phyloP scores from a whole-genome alignment of 23 tunicate species.

The Halocynthia aurantium region DNA sequence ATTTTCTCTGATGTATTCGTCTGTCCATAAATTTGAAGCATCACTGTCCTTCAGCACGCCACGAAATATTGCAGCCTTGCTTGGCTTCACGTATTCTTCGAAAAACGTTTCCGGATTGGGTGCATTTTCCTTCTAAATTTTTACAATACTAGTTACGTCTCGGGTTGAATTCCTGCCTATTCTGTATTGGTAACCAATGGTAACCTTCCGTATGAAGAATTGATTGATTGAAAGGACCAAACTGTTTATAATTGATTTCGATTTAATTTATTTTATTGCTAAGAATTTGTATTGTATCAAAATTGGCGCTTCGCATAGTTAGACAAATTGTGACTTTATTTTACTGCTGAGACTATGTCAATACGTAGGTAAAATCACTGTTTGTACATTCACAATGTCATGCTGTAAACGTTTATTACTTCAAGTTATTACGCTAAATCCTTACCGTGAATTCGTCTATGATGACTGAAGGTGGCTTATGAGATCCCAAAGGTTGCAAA shows the following conservation, averaged over 20 bases:
- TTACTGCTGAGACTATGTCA: not conserved
- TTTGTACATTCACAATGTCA: not conserved
- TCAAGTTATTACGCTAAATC: not conserved
- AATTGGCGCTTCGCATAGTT: no score
- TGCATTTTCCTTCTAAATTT: constrained; percentile 48
- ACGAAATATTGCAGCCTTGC: constrained; percentile 73
- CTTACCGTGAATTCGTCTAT: constrained; percentile 70
- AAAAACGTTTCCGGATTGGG: constrained; percentile 49
- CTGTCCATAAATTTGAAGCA: constrained; percentile 59
- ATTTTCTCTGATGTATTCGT: constrained; percentile 46
- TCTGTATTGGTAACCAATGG: not conserved
- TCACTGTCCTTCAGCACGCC: constrained; percentile 26
- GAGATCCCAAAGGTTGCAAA: constrained; percentile 58
- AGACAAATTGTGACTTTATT: no score
- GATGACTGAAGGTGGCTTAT: constrained; percentile 47
- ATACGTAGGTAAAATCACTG: not conserved
- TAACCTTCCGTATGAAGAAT: not conserved
- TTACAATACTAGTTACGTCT: not conserved
- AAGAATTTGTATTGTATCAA: no score
- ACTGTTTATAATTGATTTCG: not conserved
- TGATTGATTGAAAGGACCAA: not conserved
- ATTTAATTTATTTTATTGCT: no score
- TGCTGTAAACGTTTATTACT: no score
- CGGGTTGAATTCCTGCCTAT: not conserved
- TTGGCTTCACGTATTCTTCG: constrained; percentile 62